These are phyloP conservation scores for Bombyx mandarina DNA, from an alignment of 1,140 invertebrate species.

Conservation along the genomic window DNA sequence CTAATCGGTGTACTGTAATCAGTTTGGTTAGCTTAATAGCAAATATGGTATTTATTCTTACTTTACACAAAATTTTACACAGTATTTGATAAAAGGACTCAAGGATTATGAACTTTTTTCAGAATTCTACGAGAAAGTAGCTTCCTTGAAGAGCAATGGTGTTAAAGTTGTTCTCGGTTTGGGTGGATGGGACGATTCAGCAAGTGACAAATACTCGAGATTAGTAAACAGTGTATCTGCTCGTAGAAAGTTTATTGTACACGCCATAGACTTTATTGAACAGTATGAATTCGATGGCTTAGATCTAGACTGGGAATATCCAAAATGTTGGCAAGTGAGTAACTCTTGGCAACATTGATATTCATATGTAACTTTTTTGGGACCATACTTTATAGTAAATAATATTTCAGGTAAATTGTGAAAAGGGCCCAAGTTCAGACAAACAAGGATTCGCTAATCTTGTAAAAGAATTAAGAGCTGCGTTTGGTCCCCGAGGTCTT, in stretches of 20 bases:
- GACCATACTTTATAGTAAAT: slow-evolving; percentile 2
- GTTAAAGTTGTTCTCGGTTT: slow-evolving; percentile 87
- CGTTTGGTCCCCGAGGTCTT: slow-evolving; percentile 80
- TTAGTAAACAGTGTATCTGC: slow-evolving; percentile 82
- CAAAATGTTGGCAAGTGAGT: slow-evolving; percentile 91
- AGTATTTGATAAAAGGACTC: too few relatives aligned
- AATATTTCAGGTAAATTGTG: slow-evolving; percentile 81
- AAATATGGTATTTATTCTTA: too few relatives aligned
- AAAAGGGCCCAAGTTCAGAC: slow-evolving; percentile 81
- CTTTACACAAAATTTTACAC: too few relatives aligned
- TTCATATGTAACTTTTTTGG: slow-evolving; percentile 7
- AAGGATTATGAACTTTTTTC: background rate
- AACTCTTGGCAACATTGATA: slow-evolving; percentile 16
- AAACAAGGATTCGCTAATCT: slow-evolving; percentile 81
- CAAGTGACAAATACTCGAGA: slow-evolving; percentile 88
- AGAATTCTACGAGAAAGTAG: slow-evolving; percentile 89
- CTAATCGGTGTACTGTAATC: too few relatives aligned
- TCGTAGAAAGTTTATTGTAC: slow-evolving; percentile 80
- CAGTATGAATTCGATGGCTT: slow-evolving; percentile 88
- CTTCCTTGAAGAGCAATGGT: slow-evolving; percentile 80
- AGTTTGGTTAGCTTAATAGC: too few relatives aligned
- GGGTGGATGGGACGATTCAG: slow-evolving; percentile 92
- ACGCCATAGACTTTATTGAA: slow-evolving; percentile 83
- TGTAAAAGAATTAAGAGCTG: slow-evolving; percentile 78
- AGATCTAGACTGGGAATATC: slow-evolving; percentile 93